Evolutionary conservation across 2,888 invertebrate species (phyloP), one percentile per base, ranked within the genome.

Genomic region (Synanthedon tipuliformis): DNA sequence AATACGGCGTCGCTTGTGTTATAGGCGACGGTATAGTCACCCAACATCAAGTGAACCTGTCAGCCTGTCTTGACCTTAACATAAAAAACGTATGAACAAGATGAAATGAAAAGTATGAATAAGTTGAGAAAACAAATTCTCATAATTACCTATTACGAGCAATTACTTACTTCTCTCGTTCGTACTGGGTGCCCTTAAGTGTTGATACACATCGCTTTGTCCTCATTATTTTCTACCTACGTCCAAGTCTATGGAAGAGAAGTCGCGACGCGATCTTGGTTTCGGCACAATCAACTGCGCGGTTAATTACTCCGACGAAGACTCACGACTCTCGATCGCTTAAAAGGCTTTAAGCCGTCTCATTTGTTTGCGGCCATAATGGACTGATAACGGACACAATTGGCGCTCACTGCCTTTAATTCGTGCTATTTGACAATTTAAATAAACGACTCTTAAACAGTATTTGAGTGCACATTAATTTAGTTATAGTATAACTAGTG

Each of bases 301-400:
- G 61, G 79, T 78, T 86, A 85, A 86, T 86, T 86, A 84, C 81
- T 73, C 56, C 66, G 58, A 61, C 75, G 76, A 73, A 70, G 75
- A 73, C 78, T 84, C 86, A 86, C 86, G 86, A 85, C 77, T 82
- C 73, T 67, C 73, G 67, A 71, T 63, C 72, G 68, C 72, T 79
- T 85, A 81, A 85, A 86, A 84, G 80, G 81, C 77, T 82, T 83
- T 80, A 83, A 83, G 75, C 75, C 70, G 74, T 69, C 73, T 79
- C 83, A 82, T 84, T 84, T 81, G 78, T 81, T 81, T 70, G 70
- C 64, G 61, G 60, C 72, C 73, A 78, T 86, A 84, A 84, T 85
- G 84, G 84, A 80, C 78, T 78, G 85, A 85, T 85, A 82, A 81
- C 74, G 66, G 71, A 77, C 71, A 78, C 73, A 71, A 75, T 75